Evolutionary conservation across 2,797 vertebrate species (phyloP).

Genomic region (Eulemur rubriventer): DNA sequence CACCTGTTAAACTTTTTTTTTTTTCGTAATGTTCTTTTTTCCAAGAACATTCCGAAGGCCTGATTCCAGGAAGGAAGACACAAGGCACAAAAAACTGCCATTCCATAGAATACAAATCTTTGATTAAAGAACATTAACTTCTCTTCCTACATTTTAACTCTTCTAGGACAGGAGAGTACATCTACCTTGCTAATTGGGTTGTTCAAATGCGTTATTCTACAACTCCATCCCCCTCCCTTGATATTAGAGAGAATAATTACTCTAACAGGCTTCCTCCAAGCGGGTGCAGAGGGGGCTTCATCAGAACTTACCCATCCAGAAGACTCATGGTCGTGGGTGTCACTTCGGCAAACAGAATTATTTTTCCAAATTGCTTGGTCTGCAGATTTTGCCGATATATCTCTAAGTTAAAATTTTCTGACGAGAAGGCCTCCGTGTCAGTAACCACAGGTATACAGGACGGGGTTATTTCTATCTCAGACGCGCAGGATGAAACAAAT

Average conservation of each 20-base stretch:
- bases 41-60: background rate
- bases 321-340: constrained; percentile 93
- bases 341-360: constrained; percentile 91
- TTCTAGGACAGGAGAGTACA: accelerated
- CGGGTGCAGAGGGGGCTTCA: accelerated
- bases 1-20: background rate
- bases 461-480: constrained; percentile 70
- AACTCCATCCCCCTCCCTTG: background rate
- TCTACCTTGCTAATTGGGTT: background rate
- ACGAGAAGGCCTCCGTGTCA: constrained; percentile 78
- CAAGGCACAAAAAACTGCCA: background rate
- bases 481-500: constrained; percentile 78
- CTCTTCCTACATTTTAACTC: background rate
- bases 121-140: background rate
- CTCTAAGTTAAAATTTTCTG: constrained; percentile 89
- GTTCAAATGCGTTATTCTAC: accelerated
- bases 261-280: background rate
- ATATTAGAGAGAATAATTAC: background rate
- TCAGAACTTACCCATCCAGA: constrained; percentile 91
- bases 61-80: background rate
- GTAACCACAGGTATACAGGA: constrained; percentile 88
- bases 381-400: constrained; percentile 89
- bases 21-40: background rate
- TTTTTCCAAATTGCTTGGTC: constrained; percentile 88
- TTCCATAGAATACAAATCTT: background rate